Base-by-base conservation (phyloP, 2,797 vertebrate species). In the Syngnathus acus region DNA sequence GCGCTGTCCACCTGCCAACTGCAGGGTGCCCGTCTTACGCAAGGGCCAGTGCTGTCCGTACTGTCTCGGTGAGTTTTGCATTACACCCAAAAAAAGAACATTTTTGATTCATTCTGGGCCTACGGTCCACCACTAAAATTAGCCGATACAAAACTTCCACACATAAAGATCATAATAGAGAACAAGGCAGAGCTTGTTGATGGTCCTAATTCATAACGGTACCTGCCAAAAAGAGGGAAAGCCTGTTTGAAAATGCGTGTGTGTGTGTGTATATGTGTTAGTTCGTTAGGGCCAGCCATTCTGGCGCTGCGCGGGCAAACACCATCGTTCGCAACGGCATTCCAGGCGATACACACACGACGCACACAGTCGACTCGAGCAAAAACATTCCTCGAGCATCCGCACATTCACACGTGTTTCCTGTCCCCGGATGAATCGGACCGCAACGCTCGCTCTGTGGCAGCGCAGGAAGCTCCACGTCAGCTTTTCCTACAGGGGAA, bases 31-130 rank as follows among this genome's bases (percentile, higher is more conserved):
- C 6, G 89, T 93, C 57, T 82, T 93, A 67, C 89, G 91, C 69
- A 93, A 93, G 78, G 92, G 92, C 78, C 92, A 93, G 84, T 93
- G 92, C 83, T 93, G 92, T 80, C 92, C 92, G 26, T 88, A 92
- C 72, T 93, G 92, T 78, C 87, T 93, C 13, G 91, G 92, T 93
- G 75, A 82, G 90, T 77, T 66, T 72, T 67, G 38, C 40, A 60
- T 32, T 7, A 17, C 47, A 39, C 40, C 38, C 19, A 9, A 5
- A 10, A 51, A 14, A 59, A 45, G 43, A 37, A 57, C 2, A 66
- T 42, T 71, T 58, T 65, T 48, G 26, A 21, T 40, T 69, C 2
- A 7, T 32, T 75, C 70, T 5, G 60, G 42, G 57, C 43, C 14
- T 5, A 14, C 11, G 2, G 14, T 4, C 4, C 47, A 48, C 47